Base-by-base conservation (phyloP, 2,888 invertebrate genomes). In the Cinara cedri region DNA sequence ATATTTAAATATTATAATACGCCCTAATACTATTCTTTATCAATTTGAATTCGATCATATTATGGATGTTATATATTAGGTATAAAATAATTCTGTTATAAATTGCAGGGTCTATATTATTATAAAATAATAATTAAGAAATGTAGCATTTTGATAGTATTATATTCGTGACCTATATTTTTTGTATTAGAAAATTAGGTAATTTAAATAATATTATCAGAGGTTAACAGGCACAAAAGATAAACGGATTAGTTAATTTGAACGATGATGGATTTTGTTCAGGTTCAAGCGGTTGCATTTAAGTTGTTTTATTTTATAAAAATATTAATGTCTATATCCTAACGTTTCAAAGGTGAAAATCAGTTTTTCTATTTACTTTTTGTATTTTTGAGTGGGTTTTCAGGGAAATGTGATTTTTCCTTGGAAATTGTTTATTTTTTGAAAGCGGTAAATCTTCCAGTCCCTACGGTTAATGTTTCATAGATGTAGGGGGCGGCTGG, bases 381-480 rank as follows among this genome's bases (percentile, higher is more conserved):
- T 72, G 46, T 24, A 62, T 26, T 62, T 34, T 60, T 1, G 21
- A n/a, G 42, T 3, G 10, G 19, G 55, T 46, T 76, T 65, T 66
- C 8, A 19, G 13, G 57, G 13, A 60, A 49, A 68, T 49, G 68
- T 68, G 46, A 78, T 68, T 68, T 78, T 75, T 68, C 16, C 21
- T 42, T 10, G 21, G 49, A 78, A 78, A 78, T 78, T 34, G 57
- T 66, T 60, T 68, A 68, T 60, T 60, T 68, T 68, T 14, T 19
- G 60, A 13, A 13, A 10, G 46, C 10, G 26, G 76, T 60, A 78
- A 68, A 78, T 68, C 68, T 57, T 44, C 26, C 26, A 9, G 68
- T 57, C 10, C 6, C 34, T 6, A 34, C 26, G 57, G 57, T 60
- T 68, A 68, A 60, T 68, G 76, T 78, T 78, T 78, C 76, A 76